These are phyloP conservation scores for Esperia sulphurella DNA, from an alignment of 2,888 invertebrate genomes.

Conservation along the genomic window DNA sequence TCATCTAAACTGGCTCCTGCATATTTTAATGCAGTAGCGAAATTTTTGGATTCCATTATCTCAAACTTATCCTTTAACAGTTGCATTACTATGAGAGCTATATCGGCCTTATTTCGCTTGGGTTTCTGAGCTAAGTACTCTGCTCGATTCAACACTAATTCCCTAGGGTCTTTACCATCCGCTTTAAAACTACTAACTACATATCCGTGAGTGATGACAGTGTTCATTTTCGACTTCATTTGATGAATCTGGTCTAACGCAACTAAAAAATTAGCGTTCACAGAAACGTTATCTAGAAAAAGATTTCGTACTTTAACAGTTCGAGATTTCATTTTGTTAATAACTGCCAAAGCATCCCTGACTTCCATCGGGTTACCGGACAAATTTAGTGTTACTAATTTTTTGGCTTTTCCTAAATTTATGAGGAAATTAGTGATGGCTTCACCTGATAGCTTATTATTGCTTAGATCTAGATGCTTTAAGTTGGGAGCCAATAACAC, in stretches of 20 bases:
- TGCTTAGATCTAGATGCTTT: conserved; percentile 20
- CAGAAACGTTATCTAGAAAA: conserved; percentile 27
- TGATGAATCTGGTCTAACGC: conserved; percentile 17
- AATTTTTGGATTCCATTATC: conserved; percentile 22
- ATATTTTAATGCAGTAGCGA: conserved; percentile 15
- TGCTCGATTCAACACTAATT: conserved; percentile 27
- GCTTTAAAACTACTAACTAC: conserved; percentile 13
- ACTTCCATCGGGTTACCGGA: conserved; percentile 29
- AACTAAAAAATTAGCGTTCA: conserved; percentile 22
- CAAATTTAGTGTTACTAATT: conserved; percentile 23
- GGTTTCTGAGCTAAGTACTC: conserved; percentile 22
- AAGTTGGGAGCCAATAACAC: conserved; percentile 18
- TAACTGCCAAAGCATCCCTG: conserved; percentile 22
- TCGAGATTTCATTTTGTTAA: conserved; percentile 16
- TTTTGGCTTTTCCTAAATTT: conserved; percentile 17
- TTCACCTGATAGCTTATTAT: conserved; percentile 24
- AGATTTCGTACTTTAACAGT: conserved; percentile 26
- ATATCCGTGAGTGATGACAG: conserved; percentile 25
- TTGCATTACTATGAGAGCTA: conserved; percentile 24
- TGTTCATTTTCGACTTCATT: conserved; percentile 18
- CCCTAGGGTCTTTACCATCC: conserved; percentile 23
- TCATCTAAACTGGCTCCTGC: conserved; percentile 21
- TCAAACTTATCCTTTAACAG: conserved; percentile 20
- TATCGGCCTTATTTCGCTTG: conserved; percentile 24
- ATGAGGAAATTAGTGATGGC: conserved; percentile 16